These are phyloP conservation scores for Drosophila recens DNA, from an alignment of 2,888 invertebrate genomes.

Conservation along the genomic window DNA sequence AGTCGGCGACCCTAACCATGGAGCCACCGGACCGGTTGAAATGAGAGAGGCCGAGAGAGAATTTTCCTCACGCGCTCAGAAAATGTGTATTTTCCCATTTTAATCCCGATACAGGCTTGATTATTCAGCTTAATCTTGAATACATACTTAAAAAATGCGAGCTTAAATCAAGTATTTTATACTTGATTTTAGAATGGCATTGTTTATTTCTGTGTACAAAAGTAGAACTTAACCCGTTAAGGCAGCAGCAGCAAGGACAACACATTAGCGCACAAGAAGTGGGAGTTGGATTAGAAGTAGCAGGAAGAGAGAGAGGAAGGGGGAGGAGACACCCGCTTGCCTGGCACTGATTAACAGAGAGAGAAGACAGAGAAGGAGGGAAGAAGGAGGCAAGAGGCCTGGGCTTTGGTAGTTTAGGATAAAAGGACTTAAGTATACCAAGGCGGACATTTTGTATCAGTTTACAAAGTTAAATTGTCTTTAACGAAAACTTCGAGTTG, in stretches of 20 bases:
- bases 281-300: slow-evolving; percentile 1
- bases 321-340: background rate
- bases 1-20: too few relatives aligned
- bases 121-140: too few relatives aligned
- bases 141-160: too few relatives aligned
- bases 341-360: slow-evolving; percentile 63
- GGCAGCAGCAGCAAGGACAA: slow-evolving; percentile 35
- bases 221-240: slow-evolving; percentile 42
- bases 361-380: slow-evolving; percentile 13
- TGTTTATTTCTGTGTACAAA: too few relatives aligned
- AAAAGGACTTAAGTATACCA: slow-evolving; percentile 70
- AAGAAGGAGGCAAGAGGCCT: background rate
- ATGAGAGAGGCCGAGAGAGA: too few relatives aligned
- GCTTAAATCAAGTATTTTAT: too few relatives aligned
- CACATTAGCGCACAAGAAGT: slow-evolving; percentile 50
- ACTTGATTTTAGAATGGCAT: too few relatives aligned
- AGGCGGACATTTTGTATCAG: slow-evolving; percentile 78
- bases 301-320: slow-evolving; percentile 1
- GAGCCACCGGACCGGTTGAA: too few relatives aligned
- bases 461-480: slow-evolving; percentile 81
- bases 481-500: slow-evolving; percentile 73
- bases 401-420: slow-evolving; percentile 51
- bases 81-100: too few relatives aligned
- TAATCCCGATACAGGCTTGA: too few relatives aligned
- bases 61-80: too few relatives aligned